phyloP scores from a whole-genome alignment of 2,888 invertebrate genomes.

The Drepana falcataria region DNA sequence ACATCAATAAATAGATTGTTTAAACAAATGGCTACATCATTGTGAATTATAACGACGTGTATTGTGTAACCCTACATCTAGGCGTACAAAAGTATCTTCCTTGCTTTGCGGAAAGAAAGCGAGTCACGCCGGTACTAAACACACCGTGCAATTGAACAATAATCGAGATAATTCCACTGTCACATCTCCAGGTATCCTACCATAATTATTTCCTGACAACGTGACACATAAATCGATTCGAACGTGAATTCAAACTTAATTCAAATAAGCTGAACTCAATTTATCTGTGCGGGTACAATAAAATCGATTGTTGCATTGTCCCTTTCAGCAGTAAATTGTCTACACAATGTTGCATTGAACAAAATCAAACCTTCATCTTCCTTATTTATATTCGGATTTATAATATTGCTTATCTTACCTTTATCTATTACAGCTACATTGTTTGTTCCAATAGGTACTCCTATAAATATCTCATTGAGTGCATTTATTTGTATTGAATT shows the following conservation, averaged over 20 bases:
- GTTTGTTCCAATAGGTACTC: background rate
- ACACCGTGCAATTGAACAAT: conserved; percentile 38
- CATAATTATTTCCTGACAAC: conserved; percentile 56
- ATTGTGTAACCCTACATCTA: conserved; percentile 17
- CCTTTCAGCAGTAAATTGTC: conserved; percentile 40
- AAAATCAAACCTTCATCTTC: conserved; percentile 7
- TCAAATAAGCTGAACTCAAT: conserved; percentile 40
- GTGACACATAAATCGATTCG: conserved; percentile 58
- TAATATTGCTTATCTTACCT: conserved; percentile 12
- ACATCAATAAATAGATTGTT: no score
- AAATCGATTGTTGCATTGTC: conserved; percentile 53
- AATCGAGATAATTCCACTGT: conserved; percentile 48
- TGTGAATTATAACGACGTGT: conserved; percentile 5
- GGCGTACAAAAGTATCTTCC: conserved; percentile 26
- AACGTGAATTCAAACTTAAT: conserved; percentile 44
- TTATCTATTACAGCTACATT: conserved; percentile 8
- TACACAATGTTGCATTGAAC: conserved; percentile 29
- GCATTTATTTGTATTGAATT: background rate
- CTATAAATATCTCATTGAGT: background rate
- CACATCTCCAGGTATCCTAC: conserved; percentile 28
- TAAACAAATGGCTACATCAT: no score
- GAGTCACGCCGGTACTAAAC: conserved; percentile 44
- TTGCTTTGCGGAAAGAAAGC: conserved; percentile 47
- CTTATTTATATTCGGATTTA: conserved; percentile 15
- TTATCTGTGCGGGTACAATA: conserved; percentile 50